Conservation (phyloP, 2,797 vertebrate species). For the Gobionotothen gibberifrons region DNA sequence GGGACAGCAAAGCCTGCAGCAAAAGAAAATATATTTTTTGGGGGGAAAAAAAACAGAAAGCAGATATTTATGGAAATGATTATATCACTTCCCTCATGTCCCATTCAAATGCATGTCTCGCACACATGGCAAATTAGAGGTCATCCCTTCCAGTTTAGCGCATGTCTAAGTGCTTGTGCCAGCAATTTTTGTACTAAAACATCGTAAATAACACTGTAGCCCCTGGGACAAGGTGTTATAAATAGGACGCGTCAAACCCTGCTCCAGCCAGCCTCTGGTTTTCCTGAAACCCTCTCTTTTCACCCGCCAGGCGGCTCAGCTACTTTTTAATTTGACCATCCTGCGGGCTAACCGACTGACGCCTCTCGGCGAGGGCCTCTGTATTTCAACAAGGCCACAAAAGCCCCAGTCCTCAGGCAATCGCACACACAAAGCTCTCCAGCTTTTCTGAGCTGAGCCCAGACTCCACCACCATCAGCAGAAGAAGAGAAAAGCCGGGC, state of each 20-base stretch:
- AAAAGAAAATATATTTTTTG: constrained; percentile 62
- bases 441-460: constrained; percentile 78
- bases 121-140: constrained; percentile 83
- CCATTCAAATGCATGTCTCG: constrained; percentile 67
- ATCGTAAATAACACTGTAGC: constrained; percentile 81
- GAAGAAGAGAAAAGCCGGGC: constrained; percentile 78
- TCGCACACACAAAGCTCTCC: constrained; percentile 73
- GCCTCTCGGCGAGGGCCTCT: constrained; percentile 90
- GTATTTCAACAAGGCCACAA: constrained; percentile 94
- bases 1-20: constrained; percentile 74
- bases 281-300: constrained; percentile 85
- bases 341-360: constrained; percentile 92
- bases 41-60: constrained; percentile 43
- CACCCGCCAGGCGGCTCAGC: constrained; percentile 82
- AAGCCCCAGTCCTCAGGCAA: constrained; percentile 83
- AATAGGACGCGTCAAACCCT: constrained; percentile 91
- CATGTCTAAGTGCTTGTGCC: constrained; percentile 67
- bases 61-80: constrained; percentile 80
- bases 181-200: constrained; percentile 68
- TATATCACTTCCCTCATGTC: constrained; percentile 75
- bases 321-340: constrained; percentile 92
- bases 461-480: constrained; percentile 88
- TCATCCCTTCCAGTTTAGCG: constrained; percentile 72
- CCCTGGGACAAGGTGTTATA: constrained; percentile 90
- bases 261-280: constrained; percentile 83